Base-by-base conservation (phyloP, 37 sponge, comb jelly and placozoan species). In the Aplysina aerophoba region DNA sequence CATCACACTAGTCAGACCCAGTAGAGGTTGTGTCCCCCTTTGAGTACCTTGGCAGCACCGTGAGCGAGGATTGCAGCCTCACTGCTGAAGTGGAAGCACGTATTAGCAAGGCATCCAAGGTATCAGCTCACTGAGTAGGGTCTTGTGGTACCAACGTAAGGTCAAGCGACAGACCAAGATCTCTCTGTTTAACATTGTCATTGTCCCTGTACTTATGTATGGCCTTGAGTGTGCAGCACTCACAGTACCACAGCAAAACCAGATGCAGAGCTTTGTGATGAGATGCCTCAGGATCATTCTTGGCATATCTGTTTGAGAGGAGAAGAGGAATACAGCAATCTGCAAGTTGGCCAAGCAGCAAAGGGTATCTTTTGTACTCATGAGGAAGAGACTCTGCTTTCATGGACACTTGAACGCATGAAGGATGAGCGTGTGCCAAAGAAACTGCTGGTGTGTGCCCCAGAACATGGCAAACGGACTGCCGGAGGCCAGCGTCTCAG, bases 71-170 rank as follows among this genome's bases (percentile, higher is more conserved):
- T 83, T 11, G 84, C 65, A 31, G 94, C 27, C 62, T 90, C 84
- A 58, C 61, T 55, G 16, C 87, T 86, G n/a, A 79, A 71, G 81
- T 90, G 69, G 79, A 93, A 90, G 62, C 84, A 87, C n/a, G 63
- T 22, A 62, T 62, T 25, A 27, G 63, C 63, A 62, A 62, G 63
- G 63, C 63, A 5, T 62, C 63, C n/a, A 27, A 22, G 63, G 27
- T 25, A 14, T 62, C 63, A 22, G 27, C 25, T 62, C 63, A 25
- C 63, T n/a, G n/a, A n/a, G n/a, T n/a, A n/a, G n/a, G 63, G 27
- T 62, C 63, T 25, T 62, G 63, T 62, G 63, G 63, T 25, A 62
- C 27, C 63, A 62, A 25, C 63, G 63, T 22, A 62, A 13, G 63
- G 27, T 62, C 63, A 22, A 62, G 63, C n/a, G 25, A 22, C n/a